A percentile compares a stretch with the other conserved stretches of the same genome.
Evolutionary conservation across 2,797 vertebrate genomes (phyloP).

Genomic region (Neosalanx taihuensis): DNA sequence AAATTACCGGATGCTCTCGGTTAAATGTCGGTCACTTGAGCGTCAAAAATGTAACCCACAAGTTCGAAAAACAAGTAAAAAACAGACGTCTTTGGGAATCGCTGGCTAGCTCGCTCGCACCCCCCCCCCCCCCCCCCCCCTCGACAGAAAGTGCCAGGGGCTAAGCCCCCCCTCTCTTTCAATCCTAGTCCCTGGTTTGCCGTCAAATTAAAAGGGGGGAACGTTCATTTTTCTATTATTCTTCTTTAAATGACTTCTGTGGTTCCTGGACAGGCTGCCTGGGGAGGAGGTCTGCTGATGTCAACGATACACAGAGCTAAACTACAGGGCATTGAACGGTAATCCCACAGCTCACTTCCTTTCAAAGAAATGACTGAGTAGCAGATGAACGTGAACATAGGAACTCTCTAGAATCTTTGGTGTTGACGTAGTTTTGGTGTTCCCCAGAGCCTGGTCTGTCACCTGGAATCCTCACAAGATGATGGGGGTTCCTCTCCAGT

Average conservation of each 20-base stretch:
- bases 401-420: neutral
- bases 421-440: neutral
- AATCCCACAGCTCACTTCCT: neutral
- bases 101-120: no score
- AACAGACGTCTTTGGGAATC: no score
- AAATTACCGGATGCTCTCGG: no score
- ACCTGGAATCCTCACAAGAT: constrained; percentile 81
- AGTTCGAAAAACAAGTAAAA: no score
- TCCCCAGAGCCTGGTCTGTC: constrained; percentile 68
- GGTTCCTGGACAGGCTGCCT: constrained; percentile 63
- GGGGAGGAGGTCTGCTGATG: constrained; percentile 71
- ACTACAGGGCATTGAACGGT: constrained; percentile 71
- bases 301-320: constrained; percentile 69
- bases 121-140: no score
- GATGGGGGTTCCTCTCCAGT: constrained; percentile 73
- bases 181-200: neutral
- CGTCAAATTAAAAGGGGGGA: no score
- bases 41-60: no score
- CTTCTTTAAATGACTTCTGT: no score
- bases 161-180: no score
- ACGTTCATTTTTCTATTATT: no score
- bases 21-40: no score
- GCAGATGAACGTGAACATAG: neutral
- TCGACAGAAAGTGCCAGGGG: no score
- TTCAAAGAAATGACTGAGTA: neutral